These are phyloP conservation scores for Campylomormyrus tamandua DNA, from an alignment of 2,113 vertebrate species.

Conservation along the genomic window DNA sequence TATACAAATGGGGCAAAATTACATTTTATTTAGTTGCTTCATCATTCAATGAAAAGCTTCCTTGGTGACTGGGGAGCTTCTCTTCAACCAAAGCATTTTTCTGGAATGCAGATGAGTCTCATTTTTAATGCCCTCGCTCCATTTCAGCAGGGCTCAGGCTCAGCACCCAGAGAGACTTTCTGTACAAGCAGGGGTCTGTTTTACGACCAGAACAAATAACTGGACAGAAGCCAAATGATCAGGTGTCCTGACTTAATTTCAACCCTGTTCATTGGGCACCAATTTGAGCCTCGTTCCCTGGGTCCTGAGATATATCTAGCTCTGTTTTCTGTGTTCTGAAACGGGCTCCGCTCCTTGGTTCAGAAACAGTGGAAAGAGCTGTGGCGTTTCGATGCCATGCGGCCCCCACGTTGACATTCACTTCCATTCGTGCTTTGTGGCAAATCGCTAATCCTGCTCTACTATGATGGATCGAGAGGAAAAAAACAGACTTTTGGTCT, in stretches of 20 bases:
- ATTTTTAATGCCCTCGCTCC: neutral
- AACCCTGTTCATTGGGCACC: neutral
- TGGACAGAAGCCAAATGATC: neutral
- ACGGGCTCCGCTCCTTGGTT: neutral
- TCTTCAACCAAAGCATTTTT: neutral
- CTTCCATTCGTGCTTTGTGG: neutral
- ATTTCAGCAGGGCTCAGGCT: neutral
- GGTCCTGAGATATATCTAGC: neutral
- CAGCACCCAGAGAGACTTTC: neutral
- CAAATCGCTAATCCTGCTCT: neutral
- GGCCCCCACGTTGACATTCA: neutral
- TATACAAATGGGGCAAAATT: neutral
- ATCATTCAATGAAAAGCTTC: neutral
- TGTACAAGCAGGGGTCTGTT: neutral
- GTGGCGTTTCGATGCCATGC: neutral
- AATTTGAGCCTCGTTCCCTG: neutral
- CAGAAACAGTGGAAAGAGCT: neutral
- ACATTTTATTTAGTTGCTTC: neutral
- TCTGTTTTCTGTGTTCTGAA: neutral
- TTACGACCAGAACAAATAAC: neutral
- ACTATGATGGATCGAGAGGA: conserved; percentile 27
- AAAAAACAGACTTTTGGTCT: conserved; percentile 35
- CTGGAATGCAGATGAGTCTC: neutral
- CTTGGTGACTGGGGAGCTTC: neutral
- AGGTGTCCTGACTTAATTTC: neutral